Conservation (phyloP, 2,113 vertebrate genomes). For the Aplodontia rufa region DNA sequence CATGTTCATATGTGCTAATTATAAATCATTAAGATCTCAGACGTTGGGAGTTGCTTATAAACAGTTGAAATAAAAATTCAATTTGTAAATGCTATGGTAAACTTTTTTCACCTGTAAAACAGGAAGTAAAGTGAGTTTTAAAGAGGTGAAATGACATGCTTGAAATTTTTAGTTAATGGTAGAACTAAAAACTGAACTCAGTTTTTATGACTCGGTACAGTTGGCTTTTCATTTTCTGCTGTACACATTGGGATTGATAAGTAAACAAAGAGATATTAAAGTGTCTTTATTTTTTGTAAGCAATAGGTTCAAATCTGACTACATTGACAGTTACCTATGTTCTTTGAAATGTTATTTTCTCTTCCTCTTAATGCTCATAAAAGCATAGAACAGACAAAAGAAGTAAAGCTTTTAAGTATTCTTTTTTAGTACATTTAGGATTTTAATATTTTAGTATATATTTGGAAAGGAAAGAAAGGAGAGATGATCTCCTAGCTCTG, state of each 20-base stretch:
- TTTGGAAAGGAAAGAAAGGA: not conserved
- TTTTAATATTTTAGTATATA: slow-evolving; percentile 33
- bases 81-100: not conserved
- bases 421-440: not conserved
- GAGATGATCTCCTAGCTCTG: not conserved
- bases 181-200: slow-evolving; percentile 13
- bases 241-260: not conserved
- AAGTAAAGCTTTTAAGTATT: slow-evolving; percentile 9
- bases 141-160: slow-evolving; percentile 12
- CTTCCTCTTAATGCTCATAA: not conserved
- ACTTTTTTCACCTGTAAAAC: not conserved
- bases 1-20: not conserved
- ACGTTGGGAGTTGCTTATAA: slow-evolving; percentile 36
- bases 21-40: not conserved
- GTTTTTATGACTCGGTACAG: not conserved
- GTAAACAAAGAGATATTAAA: slow-evolving; percentile 23
- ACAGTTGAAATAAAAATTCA: slow-evolving; percentile 37
- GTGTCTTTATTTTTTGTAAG: not conserved
- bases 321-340: not conserved
- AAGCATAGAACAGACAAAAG: not conserved
- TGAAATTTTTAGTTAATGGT: slow-evolving; percentile 36
- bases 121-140: slow-evolving; percentile 27
- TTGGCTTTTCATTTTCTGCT: slow-evolving; percentile 2
- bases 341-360: slow-evolving; percentile 38
- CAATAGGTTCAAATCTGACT: not conserved